These are phyloP conservation scores for Lasioglossum malachurum DNA, from an alignment of 2,888 invertebrate species.

Conservation along the genomic window DNA sequence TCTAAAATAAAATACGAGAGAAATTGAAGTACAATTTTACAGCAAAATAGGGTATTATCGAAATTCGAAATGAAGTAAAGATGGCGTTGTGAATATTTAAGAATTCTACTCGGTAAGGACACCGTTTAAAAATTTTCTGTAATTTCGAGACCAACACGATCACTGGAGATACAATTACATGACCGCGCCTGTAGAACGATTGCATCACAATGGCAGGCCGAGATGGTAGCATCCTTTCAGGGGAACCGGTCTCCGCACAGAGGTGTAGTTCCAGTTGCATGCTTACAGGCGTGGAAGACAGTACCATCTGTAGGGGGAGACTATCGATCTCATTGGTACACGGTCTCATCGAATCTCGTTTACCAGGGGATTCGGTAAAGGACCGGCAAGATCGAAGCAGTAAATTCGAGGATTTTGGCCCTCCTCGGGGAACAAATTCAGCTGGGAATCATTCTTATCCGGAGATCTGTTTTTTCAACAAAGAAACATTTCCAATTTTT, in stretches of 20 bases:
- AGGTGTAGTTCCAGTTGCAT: slow-evolving; percentile 70
- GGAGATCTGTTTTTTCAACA: slow-evolving; percentile 41
- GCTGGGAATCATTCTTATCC: slow-evolving; percentile 47
- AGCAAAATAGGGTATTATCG: not conserved
- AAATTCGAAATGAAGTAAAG: not conserved
- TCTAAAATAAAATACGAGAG: not conserved
- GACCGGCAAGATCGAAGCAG: slow-evolving; percentile 70
- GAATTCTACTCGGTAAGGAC: not conserved
- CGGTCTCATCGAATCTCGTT: slow-evolving; percentile 77
- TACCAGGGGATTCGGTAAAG: slow-evolving; percentile 71
- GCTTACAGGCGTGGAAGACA: slow-evolving; percentile 71
- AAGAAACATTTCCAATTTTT: slow-evolving; percentile 27
- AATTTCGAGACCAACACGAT: not conserved
- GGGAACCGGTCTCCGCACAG: slow-evolving; percentile 59
- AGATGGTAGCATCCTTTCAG: slow-evolving; percentile 58
- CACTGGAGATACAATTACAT: not conserved
- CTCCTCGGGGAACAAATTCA: slow-evolving; percentile 67
- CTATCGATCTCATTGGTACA: slow-evolving; percentile 74
- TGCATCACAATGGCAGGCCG: slow-evolving; percentile 41
- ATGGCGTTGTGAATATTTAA: not conserved
- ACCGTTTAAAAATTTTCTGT: not conserved
- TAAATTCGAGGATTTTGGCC: slow-evolving; percentile 74
- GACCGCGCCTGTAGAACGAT: slow-evolving; percentile 50
- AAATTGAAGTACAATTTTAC: not conserved
- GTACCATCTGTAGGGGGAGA: slow-evolving; percentile 66